Evolutionary conservation across 2,888 invertebrate species (phyloP).

Genomic region (Osmoderma eremita): DNA sequence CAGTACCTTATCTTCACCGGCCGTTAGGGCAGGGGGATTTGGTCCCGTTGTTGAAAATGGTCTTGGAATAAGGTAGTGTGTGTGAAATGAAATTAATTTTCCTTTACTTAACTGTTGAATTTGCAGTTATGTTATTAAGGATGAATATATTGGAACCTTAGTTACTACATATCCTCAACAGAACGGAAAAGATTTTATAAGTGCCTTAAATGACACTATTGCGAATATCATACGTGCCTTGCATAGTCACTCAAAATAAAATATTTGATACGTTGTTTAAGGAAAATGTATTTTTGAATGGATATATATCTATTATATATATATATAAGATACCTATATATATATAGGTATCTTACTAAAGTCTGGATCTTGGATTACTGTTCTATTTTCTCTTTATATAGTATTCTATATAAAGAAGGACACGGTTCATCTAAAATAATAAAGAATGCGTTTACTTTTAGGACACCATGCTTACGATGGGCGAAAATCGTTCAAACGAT

Average conservation of each 20-base stretch:
- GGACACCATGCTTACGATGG: no score
- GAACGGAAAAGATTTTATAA: constrained; percentile 77
- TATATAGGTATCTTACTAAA: no score
- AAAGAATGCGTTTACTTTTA: no score
- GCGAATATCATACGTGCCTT: constrained; percentile 68
- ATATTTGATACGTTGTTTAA: neutral
- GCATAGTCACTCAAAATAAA: neutral
- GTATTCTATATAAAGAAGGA: no score
- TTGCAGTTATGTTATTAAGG: constrained; percentile 85
- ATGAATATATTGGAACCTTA: constrained; percentile 83
- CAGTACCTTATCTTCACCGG: constrained; percentile 89
- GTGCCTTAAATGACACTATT: constrained; percentile 77
- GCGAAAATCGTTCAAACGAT: no score
- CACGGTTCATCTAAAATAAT: no score
- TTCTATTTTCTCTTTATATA: no score
- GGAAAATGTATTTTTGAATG: neutral
- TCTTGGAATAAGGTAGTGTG: constrained; percentile 84
- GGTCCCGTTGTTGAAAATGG: constrained; percentile 93
- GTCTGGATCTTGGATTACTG: no score
- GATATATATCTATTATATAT: no score
- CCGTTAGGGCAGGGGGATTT: constrained; percentile 90
- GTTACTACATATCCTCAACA: constrained; percentile 83
- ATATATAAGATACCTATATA: no score
- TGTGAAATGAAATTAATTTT: constrained; percentile 2
- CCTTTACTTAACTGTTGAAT: constrained; percentile 14